These are phyloP conservation scores for Panopea generosa DNA, from an alignment of 2,888 invertebrate genomes.

Conservation along the genomic window DNA sequence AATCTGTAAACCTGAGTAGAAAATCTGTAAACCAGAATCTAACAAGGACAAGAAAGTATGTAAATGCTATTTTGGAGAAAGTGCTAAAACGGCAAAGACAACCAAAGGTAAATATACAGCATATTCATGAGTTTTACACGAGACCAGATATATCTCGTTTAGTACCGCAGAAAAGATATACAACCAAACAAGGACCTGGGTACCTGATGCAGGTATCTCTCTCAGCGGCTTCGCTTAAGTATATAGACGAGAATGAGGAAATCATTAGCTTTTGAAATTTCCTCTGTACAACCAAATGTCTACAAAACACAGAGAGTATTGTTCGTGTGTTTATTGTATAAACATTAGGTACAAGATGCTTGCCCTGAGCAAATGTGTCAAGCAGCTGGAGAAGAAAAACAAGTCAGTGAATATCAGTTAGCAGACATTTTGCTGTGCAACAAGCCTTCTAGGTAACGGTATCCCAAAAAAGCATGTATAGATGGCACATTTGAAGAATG, in stretches of 20 bases:
- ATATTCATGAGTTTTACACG: slow-evolving; percentile 36
- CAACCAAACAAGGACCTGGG: slow-evolving; percentile 51
- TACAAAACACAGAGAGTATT: slow-evolving; percentile 38
- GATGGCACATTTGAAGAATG: slow-evolving; percentile 43
- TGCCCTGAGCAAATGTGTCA: slow-evolving; percentile 12
- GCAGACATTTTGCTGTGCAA: slow-evolving; percentile 46
- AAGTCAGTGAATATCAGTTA: slow-evolving; percentile 23
- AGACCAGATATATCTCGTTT: slow-evolving; percentile 41
- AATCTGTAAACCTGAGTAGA: background rate
- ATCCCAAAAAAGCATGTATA: slow-evolving; percentile 28
- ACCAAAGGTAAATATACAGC: background rate
- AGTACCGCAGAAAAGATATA: slow-evolving; percentile 42
- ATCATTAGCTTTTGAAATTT: slow-evolving; percentile 39
- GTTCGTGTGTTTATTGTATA: slow-evolving; percentile 50
- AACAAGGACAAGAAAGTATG: background rate
- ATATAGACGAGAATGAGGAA: slow-evolving; percentile 16
- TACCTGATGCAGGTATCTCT: slow-evolving; percentile 48
- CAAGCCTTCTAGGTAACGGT: slow-evolving; percentile 35
- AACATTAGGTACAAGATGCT: slow-evolving; percentile 49
- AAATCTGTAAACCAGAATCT: background rate
- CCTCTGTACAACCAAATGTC: slow-evolving; percentile 36
- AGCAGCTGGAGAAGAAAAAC: background rate
- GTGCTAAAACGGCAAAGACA: too few relatives aligned
- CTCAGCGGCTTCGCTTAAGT: slow-evolving; percentile 33
- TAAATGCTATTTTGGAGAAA: too few relatives aligned